phyloP scores from a whole-genome alignment of 37 sponge, comb jelly and placozoan species.

The Chondrilla cf. caribensis region DNA sequence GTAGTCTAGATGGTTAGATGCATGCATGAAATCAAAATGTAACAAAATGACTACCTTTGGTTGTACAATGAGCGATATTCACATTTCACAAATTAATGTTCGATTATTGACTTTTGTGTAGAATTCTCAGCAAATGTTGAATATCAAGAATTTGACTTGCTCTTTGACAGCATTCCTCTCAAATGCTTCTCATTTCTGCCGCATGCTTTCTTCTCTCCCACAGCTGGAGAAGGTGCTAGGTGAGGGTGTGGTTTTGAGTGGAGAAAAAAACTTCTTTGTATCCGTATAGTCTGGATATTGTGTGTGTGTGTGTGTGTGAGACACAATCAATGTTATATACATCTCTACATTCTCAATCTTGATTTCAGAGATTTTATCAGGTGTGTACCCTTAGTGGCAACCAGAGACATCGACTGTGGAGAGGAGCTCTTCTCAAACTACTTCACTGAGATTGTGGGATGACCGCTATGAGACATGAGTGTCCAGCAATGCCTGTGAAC shows the following conservation, averaged over 20 bases:
- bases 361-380: background rate
- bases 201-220: background rate
- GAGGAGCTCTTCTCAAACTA: constrained; percentile 65
- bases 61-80: too few species aligned
- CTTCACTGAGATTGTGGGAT: constrained; percentile 35
- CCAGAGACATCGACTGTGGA: constrained; percentile 29
- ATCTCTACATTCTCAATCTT: too few species aligned
- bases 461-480: background rate
- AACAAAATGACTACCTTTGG: too few species aligned
- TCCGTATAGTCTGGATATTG: too few species aligned
- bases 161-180: background rate
- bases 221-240: background rate
- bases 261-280: too few species aligned
- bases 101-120: too few species aligned
- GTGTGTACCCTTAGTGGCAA: constrained; percentile 32
- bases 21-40: too few species aligned
- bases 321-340: too few species aligned
- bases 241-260: too few species aligned
- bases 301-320: too few species aligned
- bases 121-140: constrained; percentile 60
- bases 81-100: too few species aligned
- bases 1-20: too few species aligned
- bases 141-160: constrained; percentile 43
- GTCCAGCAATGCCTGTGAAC: background rate
- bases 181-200: background rate